Base-by-base conservation (phyloP, 2,888 invertebrate species). In the Lepidochrysops patricia region DNA sequence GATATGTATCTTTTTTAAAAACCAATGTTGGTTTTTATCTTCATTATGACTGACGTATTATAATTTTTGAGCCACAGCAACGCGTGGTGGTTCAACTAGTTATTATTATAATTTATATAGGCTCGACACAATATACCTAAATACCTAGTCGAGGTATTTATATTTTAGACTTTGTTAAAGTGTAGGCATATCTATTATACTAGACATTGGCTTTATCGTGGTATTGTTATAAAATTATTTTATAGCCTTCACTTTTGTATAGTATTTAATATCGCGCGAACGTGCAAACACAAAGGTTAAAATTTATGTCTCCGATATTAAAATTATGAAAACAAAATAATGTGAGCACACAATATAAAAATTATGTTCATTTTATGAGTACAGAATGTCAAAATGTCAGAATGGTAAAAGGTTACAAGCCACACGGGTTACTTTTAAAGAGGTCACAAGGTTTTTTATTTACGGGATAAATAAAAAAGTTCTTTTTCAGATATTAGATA, bases 241-340 rank as follows among this genome's bases (percentile, higher is more conserved):
- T 9, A 15, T 19, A 19, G 19, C 43, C 7, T 4, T 15, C 3
- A 43, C 43, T 43, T 43, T 43, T 43, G 43, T 19, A 19, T 19
- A 19, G 9, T 43, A 43, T 43, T 43, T 43, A 43, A 43, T 43
- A 43, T 43, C 9, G 19, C 43, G 9, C 4, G 43, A 43, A 43
- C 23, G 1, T 19, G 43, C 23, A 1, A 43, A 43, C 43, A 43
- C 43, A 43, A 43, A 19, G 43, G 43, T 23, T 23, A 43, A 19
- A 43, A 43, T 43, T 19, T 27, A 52, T 50, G 50, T 52, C 52
- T 52, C 15, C 9, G 27, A 52, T 52, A 27, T 27, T 15, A 52
- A 52, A 52, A 26, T 52, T 52, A 27, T 27, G 27, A 15, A 52
- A 27, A 27, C 15, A 26, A 27, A 15, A 13, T 27, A 27, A 52